Evolutionary conservation across 2,113 vertebrate species (phyloP), one percentile per base, ranked within the genome.

Genomic region (Pelecanoides urinatrix): DNA sequence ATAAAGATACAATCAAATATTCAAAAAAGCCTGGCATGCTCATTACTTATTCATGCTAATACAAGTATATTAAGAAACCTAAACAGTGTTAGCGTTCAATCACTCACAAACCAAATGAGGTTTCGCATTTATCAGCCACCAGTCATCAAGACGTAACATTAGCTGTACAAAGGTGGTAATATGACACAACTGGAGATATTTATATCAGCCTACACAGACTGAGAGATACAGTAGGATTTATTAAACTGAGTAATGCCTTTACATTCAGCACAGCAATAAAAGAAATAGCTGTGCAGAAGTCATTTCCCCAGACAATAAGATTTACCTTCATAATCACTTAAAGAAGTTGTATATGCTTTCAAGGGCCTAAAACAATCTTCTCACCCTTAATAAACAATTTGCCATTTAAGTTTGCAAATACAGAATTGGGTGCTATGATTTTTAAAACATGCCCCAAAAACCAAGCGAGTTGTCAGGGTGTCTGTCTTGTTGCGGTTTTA

Each of bases 41-140:
- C 98, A 99, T 99, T 99, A 99, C 98, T 99, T 99, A 99, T 99
- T 99, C 99, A 99, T 99, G 99, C 98, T 99, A 99, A 99, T 99
- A 99, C 98, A 98, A 99, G 99, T 99, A 99, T 99, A 99, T 99
- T 99, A 99, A 99, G 99, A 99, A 99, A 99, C 99, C 99, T 99
- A 99, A 99, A 99, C 98, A 98, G 98, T 98, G 98, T 99, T 99
- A 98, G 98, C 94, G 92, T 98, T 99, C 99, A 98, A 99, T 99
- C 99, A 99, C 98, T 99, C 99, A 99, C 98, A 98, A 97, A 98
- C 98, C 98, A 98, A 99, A 99, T 99, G 99, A 99, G 98, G 97
- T 98, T 97, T 97, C 97, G 97, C 98, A 99, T 99, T 99, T 98
- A 99, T 99, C 99, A 99, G 98, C 96, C 98, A 96, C 98, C 96